phyloP scores from a whole-genome alignment of 2,113 vertebrate genomes.

The Carassius auratus region DNA sequence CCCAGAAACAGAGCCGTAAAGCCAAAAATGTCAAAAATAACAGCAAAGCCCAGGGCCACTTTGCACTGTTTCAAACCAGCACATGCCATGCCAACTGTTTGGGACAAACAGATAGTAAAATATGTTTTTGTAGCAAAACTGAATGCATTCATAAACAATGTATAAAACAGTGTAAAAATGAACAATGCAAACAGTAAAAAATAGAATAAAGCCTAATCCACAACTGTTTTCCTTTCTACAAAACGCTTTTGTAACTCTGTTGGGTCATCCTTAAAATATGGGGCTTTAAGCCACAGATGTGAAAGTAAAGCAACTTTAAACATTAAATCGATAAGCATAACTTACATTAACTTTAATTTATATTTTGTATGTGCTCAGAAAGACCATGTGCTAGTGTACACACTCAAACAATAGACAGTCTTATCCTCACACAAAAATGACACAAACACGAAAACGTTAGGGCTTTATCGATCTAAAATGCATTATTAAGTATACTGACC shows the following conservation, averaged over 20 bases:
- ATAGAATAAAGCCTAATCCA: not conserved
- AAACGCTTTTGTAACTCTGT: not conserved
- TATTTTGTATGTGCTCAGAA: not conserved
- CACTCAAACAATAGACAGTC: not conserved
- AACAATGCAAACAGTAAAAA: not conserved
- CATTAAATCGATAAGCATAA: not conserved
- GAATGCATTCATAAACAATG: not conserved
- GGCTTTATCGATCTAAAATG: not conserved
- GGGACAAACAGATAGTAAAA: not conserved
- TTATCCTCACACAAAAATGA: not conserved
- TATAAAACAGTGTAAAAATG: not conserved
- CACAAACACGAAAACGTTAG: not conserved
- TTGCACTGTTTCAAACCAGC: slow-evolving; percentile 82
- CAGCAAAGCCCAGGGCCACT: slow-evolving; percentile 79
- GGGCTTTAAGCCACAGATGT: not conserved
- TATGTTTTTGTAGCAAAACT: not conserved
- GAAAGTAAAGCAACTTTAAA: not conserved
- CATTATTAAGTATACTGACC: not conserved
- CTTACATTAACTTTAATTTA: not conserved
- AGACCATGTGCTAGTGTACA: not conserved
- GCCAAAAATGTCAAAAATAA: slow-evolving; percentile 84
- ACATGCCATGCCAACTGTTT: slow-evolving; percentile 60
- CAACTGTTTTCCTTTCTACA: not conserved
- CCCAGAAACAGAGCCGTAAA: slow-evolving; percentile 81
- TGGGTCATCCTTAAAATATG: not conserved